These are phyloP conservation scores for Smittia aterrima DNA, from an alignment of 2,888 invertebrate species.

Conservation along the genomic window DNA sequence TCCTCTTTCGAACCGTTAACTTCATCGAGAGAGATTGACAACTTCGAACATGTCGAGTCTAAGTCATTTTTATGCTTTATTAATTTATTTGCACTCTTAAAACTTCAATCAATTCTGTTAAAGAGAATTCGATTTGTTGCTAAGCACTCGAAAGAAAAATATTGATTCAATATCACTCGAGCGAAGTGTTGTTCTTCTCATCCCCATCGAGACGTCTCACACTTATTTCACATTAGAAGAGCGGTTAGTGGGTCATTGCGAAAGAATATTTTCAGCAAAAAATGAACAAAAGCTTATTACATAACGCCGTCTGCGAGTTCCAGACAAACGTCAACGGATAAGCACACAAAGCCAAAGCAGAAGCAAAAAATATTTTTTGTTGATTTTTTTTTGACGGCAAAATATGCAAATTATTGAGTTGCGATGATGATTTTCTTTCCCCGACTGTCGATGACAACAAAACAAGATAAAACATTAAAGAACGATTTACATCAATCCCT, in stretches of 20 bases:
- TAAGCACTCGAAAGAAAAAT: no score
- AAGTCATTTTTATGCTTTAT: no score
- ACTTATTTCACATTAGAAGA: background rate
- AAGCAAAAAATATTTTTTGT: background rate
- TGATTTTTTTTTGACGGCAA: constrained; percentile 23
- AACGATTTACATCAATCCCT: no score
- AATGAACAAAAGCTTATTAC: constrained; percentile 26
- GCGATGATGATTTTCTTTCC: constrained; percentile 22
- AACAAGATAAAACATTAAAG: no score
- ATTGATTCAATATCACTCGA: no score
- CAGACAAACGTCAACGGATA: background rate
- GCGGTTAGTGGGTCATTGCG: constrained; percentile 38
- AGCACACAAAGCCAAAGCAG: background rate
- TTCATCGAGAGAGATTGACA: background rate
- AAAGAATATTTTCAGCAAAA: constrained; percentile 40
- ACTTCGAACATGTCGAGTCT: background rate
- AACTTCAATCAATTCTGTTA: no score
- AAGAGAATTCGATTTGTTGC: no score
- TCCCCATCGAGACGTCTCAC: no score
- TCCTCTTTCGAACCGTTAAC: background rate
- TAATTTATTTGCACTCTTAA: no score
- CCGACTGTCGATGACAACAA: background rate
- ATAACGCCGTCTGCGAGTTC: constrained; percentile 21
- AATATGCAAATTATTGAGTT: constrained; percentile 37
- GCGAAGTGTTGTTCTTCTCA: no score